These are phyloP conservation scores for Solenopsis invicta DNA, from an alignment of 1,140 invertebrate genomes.

Conservation along the genomic window DNA sequence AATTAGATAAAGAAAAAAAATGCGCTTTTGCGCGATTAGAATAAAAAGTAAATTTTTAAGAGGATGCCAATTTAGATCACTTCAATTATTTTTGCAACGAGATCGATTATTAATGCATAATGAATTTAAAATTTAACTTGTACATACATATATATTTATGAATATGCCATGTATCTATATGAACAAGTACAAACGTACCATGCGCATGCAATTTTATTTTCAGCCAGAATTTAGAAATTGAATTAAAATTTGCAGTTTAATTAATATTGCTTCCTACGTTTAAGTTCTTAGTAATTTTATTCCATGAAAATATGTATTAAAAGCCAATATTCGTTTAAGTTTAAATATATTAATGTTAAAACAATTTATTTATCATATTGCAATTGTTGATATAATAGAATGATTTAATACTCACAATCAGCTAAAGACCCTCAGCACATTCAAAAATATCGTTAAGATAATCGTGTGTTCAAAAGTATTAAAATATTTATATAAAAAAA, in stretches of 20 bases:
- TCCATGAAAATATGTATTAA: background rate
- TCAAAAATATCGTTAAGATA: slow-evolving; percentile 31
- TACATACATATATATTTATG: background rate
- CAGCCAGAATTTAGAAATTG: background rate
- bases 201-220: background rate
- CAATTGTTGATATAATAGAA: background rate
- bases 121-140: slow-evolving; percentile 7
- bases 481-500: background rate
- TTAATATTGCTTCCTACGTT: background rate
- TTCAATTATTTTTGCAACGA: slow-evolving; percentile 46
- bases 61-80: slow-evolving; percentile 13
- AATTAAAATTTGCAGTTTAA: slow-evolving; percentile 1
- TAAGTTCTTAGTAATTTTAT: background rate
- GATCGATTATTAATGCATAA: slow-evolving; percentile 9
- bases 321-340: slow-evolving; percentile 20
- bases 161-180: background rate
- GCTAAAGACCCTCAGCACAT: background rate
- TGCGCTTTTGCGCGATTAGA: slow-evolving; percentile 16
- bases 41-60: background rate
- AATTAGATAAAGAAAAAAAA: slow-evolving; percentile 7
- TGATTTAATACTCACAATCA: background rate
- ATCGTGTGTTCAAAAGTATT: slow-evolving; percentile 21
- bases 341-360: background rate
- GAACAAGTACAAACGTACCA: background rate
- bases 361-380: background rate